A percentile compares a stretch with the other conserved stretches of the same genome.
These are phyloP conservation scores for Empis livida DNA, from an alignment of 2,888 invertebrate genomes.

Conservation along the genomic window DNA sequence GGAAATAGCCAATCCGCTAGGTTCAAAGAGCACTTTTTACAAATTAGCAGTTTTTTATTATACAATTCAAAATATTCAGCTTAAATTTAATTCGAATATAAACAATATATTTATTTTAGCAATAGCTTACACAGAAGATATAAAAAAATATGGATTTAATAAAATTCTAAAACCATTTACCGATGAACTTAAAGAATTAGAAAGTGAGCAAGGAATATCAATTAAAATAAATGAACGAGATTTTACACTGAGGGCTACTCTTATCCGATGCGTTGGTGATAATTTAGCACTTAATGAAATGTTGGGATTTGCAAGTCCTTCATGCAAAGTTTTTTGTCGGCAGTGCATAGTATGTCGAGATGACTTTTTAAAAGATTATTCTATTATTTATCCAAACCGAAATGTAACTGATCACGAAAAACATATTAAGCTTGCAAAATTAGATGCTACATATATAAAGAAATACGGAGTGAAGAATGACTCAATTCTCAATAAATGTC, in stretches of 20 bases:
- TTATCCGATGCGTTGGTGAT: conserved; percentile 1
- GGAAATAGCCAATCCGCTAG: conserved; percentile 4
- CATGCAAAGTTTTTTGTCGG: conserved; percentile 1
- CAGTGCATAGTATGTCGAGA: not conserved
- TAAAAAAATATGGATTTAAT: too few relatives aligned
- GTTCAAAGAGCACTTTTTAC: conserved; percentile 6
- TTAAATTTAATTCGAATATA: conserved; percentile 2
- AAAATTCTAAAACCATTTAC: conserved; percentile 4
- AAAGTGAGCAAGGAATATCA: not conserved
- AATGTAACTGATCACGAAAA: not conserved
- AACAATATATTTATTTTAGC: conserved; percentile 4
- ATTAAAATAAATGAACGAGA: not conserved
- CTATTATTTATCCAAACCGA: not conserved
- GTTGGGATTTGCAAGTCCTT: too few relatives aligned
- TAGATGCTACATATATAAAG: not conserved
- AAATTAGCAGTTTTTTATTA: conserved; percentile 7
- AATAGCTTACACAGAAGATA: conserved; percentile 5
- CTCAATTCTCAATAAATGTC: not conserved
- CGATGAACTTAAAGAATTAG: conserved; percentile 1
- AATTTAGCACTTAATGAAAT: conserved; percentile 2
- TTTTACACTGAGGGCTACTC: not conserved
- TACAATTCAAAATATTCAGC: conserved; percentile 4
- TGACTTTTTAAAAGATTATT: not conserved
- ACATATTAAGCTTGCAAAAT: not conserved
- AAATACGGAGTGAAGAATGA: not conserved